Conservation (phyloP, 2,888 invertebrate species). For the Panzeria rudis region DNA sequence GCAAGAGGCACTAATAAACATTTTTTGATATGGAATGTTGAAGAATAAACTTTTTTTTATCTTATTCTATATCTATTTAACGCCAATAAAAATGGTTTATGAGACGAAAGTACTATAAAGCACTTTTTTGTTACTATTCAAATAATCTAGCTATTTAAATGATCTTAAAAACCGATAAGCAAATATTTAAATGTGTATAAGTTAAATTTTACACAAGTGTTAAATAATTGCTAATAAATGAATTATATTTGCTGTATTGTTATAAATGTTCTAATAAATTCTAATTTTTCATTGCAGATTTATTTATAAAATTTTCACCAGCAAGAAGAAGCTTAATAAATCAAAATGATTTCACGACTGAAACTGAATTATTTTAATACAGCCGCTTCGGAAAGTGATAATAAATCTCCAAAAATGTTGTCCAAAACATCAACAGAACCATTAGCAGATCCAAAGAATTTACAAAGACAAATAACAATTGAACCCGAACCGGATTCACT, state of each 20-base stretch:
- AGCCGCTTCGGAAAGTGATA: slow-evolving; percentile 20
- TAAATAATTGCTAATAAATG: slow-evolving; percentile 16
- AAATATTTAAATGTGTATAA: slow-evolving; percentile 6
- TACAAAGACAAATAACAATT: slow-evolving; percentile 78
- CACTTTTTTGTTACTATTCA: background rate
- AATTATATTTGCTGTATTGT: too few relatives aligned
- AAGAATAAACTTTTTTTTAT: background rate
- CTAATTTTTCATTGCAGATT: slow-evolving; percentile 33
- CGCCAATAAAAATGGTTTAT: slow-evolving; percentile 14
- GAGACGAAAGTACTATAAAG: background rate
- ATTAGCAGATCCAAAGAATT: slow-evolving; percentile 58
- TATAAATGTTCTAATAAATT: background rate
- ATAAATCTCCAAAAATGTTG: slow-evolving; percentile 22
- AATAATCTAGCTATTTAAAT: background rate
- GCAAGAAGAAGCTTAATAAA: background rate
- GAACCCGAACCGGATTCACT: slow-evolving; percentile 83
- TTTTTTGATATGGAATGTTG: background rate
- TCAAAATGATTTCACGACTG: slow-evolving; percentile 69
- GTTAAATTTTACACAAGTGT: background rate
- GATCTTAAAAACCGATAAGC: background rate
- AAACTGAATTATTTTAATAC: slow-evolving; percentile 71
- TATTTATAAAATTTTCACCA: slow-evolving; percentile 11
- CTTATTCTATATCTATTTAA: background rate
- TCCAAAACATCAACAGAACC: slow-evolving; percentile 39
- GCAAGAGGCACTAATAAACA: too few relatives aligned